These are phyloP conservation scores for Mythimna pallens DNA, from an alignment of 2,888 invertebrate species.

Conservation along the genomic window DNA sequence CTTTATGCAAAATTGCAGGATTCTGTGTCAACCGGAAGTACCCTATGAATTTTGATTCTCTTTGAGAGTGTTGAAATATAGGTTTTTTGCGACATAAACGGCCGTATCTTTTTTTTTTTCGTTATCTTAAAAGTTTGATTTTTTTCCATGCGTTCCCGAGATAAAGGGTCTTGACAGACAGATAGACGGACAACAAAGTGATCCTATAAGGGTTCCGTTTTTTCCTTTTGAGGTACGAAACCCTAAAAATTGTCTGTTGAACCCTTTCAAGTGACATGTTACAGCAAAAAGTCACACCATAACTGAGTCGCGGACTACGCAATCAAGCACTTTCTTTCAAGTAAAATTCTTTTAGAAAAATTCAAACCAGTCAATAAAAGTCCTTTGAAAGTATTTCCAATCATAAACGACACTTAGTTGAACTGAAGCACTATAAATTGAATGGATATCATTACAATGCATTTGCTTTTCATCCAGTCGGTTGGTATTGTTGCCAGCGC, in stretches of 20 bases:
- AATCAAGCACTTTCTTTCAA: neutral
- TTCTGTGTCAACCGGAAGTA: too few species aligned
- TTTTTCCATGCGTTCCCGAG: too few species aligned
- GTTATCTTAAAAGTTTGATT: too few species aligned
- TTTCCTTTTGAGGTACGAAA: too few species aligned
- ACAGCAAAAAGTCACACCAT: neutral
- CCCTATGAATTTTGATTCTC: too few species aligned
- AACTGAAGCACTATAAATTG: slow-evolving; percentile 28
- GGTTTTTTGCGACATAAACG: too few species aligned
- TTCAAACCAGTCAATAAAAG: neutral
- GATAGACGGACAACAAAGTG: too few species aligned
- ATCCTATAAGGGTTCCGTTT: too few species aligned
- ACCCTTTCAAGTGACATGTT: neutral
- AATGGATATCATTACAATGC: slow-evolving; percentile 39
- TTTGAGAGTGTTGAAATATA: too few species aligned
- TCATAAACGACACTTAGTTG: slow-evolving; percentile 19
- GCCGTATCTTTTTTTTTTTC: too few species aligned
- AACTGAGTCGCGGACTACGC: neutral
- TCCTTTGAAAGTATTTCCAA: slow-evolving; percentile 28
- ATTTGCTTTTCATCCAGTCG: slow-evolving; percentile 22
- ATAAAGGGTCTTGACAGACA: too few species aligned
- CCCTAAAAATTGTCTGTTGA: neutral
- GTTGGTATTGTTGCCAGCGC: slow-evolving; percentile 25
- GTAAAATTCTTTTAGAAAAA: neutral
- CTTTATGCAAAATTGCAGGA: too few species aligned